Evolutionary conservation across 2,888 invertebrate genomes (phyloP).

Genomic region (Mythimna loreyi): DNA sequence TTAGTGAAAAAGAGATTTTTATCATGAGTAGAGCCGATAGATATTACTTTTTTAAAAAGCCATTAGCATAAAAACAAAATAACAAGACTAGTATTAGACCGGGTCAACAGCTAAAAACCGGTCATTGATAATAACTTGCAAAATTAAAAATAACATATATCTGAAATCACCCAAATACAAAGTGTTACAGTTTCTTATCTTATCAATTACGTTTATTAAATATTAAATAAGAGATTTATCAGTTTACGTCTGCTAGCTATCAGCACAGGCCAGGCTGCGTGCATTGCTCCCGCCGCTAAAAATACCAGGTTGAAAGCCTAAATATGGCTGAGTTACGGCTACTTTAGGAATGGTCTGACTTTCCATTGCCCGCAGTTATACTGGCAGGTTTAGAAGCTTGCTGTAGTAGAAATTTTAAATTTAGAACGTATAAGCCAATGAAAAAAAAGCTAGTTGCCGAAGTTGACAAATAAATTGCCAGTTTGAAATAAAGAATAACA

Average conservation of each 20-base stretch:
- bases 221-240: slow-evolving; percentile 61
- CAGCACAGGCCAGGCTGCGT: slow-evolving; percentile 63
- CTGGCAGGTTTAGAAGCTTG: slow-evolving; percentile 21
- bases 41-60: slow-evolving; percentile 17
- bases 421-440: slow-evolving; percentile 12
- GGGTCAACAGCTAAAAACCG: slow-evolving; percentile 37
- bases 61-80: slow-evolving; percentile 26
- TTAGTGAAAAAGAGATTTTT: not conserved
- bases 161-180: slow-evolving; percentile 42
- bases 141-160: slow-evolving; percentile 20
- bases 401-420: slow-evolving; percentile 18
- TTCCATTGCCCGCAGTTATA: slow-evolving; percentile 5
- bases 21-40: not conserved
- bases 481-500: too few species aligned
- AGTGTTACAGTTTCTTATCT: slow-evolving; percentile 56
- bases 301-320: slow-evolving; percentile 69
- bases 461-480: not conserved
- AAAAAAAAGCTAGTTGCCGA: slow-evolving; percentile 2
- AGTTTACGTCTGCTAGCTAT: slow-evolving; percentile 51
- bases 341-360: slow-evolving; percentile 53
- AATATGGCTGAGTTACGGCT: slow-evolving; percentile 58
- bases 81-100: slow-evolving; percentile 23
- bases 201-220: slow-evolving; percentile 43
- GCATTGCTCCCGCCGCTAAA: slow-evolving; percentile 74
- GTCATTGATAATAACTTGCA: slow-evolving; percentile 45